These are phyloP conservation scores for Lasioglossum morio DNA, from an alignment of 2,888 invertebrate species.

Conservation along the genomic window DNA sequence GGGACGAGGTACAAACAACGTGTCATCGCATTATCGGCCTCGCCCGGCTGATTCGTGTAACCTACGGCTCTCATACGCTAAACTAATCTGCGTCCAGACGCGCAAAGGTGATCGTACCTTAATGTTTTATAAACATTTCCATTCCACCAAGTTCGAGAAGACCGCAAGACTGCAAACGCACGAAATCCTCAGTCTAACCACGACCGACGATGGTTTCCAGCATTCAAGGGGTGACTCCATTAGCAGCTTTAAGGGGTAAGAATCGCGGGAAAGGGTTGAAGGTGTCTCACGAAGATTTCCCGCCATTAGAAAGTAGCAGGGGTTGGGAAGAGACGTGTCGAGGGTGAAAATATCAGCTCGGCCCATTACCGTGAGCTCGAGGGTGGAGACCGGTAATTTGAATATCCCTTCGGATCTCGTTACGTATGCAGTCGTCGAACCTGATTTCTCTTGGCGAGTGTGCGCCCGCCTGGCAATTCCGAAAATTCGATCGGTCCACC, in stretches of 20 bases:
- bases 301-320: background rate
- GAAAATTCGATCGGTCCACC: background rate
- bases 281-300: background rate
- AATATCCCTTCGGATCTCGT: conserved; percentile 54
- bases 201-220: background rate
- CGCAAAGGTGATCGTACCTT: too few species aligned
- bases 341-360: conserved; percentile 6
- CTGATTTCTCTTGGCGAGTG: conserved; percentile 35
- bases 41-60: too few species aligned
- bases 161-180: background rate
- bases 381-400: conserved; percentile 46
- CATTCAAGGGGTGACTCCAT: background rate
- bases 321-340: background rate
- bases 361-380: conserved; percentile 33
- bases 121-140: background rate
- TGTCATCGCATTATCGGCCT: too few species aligned
- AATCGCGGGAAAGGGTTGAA: background rate
- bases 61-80: too few species aligned
- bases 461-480: conserved; percentile 25
- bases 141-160: accelerated
- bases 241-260: background rate
- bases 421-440: conserved; percentile 46
- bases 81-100: too few species aligned
- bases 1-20: too few species aligned
- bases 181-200: background rate